Conservation (phyloP, 2,888 invertebrate genomes). For the Eudasyphora cyanicolor region DNA sequence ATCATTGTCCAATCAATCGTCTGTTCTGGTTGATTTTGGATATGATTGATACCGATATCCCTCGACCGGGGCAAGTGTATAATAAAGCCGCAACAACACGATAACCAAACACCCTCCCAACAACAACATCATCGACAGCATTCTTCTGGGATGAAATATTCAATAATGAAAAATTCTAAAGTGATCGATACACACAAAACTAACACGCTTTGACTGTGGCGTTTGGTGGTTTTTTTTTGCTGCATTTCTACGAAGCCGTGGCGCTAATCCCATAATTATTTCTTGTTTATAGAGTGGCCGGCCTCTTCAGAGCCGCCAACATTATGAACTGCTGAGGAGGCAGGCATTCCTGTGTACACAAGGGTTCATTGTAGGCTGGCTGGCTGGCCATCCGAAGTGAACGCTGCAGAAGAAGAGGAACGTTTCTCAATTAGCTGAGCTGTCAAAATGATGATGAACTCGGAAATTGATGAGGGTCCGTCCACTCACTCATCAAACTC, state of each 20-base stretch:
- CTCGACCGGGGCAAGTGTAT: constrained; percentile 56
- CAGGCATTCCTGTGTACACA: background rate
- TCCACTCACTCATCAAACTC: constrained; percentile 56
- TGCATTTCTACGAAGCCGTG: constrained; percentile 62
- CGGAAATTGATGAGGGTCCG: constrained; percentile 75
- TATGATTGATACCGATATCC: constrained; percentile 59
- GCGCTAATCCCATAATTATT: constrained; percentile 78
- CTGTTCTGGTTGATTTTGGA: constrained; percentile 62
- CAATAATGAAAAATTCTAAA: constrained; percentile 53
- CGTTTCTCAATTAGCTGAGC: constrained; percentile 78
- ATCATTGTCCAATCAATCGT: constrained; percentile 65
- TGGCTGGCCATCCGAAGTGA: constrained; percentile 67
- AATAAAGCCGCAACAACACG: constrained; percentile 9
- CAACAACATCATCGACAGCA: background rate
- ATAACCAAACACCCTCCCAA: background rate
- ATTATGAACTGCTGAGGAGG: constrained; percentile 8
- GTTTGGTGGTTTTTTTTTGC: background rate
- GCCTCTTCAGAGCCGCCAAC: constrained; percentile 55
- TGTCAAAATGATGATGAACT: constrained; percentile 77
- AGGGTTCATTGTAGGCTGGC: background rate
- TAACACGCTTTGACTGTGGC: constrained; percentile 16
- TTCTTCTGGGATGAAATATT: constrained; percentile 13
- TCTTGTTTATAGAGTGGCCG: constrained; percentile 63
- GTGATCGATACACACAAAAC: constrained; percentile 54
- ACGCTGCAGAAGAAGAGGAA: constrained; percentile 53